Base-by-base conservation (phyloP, 2,113 vertebrate species). In the Syngnathoides biaculeatus region DNA sequence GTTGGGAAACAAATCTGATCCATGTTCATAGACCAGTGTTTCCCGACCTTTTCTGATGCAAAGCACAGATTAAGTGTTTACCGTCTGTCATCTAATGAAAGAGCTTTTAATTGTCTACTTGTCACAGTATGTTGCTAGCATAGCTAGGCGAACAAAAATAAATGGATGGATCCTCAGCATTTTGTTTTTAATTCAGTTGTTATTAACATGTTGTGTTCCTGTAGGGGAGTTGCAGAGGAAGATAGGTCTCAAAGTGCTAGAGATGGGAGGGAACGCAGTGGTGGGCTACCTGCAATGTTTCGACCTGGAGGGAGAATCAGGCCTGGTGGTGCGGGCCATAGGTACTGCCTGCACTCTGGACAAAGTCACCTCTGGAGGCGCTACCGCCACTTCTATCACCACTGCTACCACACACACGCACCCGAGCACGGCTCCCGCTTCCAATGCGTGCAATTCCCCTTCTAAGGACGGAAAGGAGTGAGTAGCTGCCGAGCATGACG, bases 391-490 rank as follows among this genome's bases (percentile, higher is more conserved):
- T 77, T 14, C 60, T 27, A 38, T 19, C 55, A 24, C 27, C 43
- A 87, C 87, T 55, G 89, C 93, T 73, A 87, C 91, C 71, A 89
- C 93, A 78, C 93, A 93, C 78, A 92, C 91, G 4, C 89, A 89
- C 65, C 75, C 86, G n/a, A 88, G 70, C 81, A 88, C 88, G 40
- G 88, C 86, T 30, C 87, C 86, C 13, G 71, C 87, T 62, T 89
- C 88, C 40, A 90, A 90, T 74, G 91, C 94, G 85, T 98, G 96
- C 90, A 94, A 92, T 86, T 99, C 97, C 79, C 97, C 97, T 63
- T 98, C 95, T 72, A 99, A 95, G 92, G 97, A 99, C 67, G 92
- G 94, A 86, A 98, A 97, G 93, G 97, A 99, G 97, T 99, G 94
- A 98, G 97, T 98, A 95, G 92, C 80, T 89, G 59, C 71, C 68